Conservation (phyloP, 2,888 invertebrate species). For the Epistrophella euchroma region DNA sequence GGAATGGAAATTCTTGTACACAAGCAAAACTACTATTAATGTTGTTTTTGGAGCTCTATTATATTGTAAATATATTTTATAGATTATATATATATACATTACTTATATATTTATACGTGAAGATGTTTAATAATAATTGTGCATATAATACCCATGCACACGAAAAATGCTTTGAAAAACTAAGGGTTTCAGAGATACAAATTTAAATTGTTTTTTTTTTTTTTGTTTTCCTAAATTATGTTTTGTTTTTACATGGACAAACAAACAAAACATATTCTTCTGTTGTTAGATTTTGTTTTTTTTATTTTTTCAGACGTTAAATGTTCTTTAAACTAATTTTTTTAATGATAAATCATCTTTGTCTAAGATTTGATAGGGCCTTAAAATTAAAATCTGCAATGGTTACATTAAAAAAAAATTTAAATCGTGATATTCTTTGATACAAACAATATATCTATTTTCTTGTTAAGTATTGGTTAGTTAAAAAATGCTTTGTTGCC, state of each 20-base stretch:
- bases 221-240: not conserved
- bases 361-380: conserved; percentile 1
- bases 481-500: conserved; percentile 42
- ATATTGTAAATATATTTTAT: conserved; percentile 59
- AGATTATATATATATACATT: conserved; percentile 16
- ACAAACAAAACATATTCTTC: not conserved
- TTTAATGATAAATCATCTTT: not conserved
- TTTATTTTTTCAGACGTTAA: not conserved
- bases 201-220: conserved; percentile 53
- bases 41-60: conserved; percentile 50
- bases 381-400: not conserved
- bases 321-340: not conserved
- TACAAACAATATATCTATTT: conserved; percentile 33
- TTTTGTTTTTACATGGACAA: not conserved
- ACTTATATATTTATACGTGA: conserved; percentile 63
- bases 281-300: conserved; percentile 19
- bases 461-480: conserved; percentile 55
- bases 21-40: conserved; percentile 63
- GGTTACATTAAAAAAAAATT: conserved; percentile 11
- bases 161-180: conserved; percentile 60
- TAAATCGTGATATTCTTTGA: conserved; percentile 68
- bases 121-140: conserved; percentile 54
- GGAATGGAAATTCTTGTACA: conserved; percentile 70
- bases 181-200: conserved; percentile 72
- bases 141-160: conserved; percentile 53